Conservation (phyloP, 2,888 invertebrate species). For the Ochropleura plecta region DNA sequence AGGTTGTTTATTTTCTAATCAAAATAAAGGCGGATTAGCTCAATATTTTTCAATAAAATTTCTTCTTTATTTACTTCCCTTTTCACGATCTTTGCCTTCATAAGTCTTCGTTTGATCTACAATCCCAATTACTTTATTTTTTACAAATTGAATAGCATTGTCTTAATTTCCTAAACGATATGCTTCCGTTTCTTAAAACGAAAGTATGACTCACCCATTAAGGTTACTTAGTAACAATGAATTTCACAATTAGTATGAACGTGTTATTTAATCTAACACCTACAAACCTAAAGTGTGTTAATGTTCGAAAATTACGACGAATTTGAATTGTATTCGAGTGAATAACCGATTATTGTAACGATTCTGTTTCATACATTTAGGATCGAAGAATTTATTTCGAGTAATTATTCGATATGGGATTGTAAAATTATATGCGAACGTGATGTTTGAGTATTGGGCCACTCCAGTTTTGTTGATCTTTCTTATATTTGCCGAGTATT, state of each 20-base stretch:
- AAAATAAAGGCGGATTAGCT: slow-evolving; percentile 2
- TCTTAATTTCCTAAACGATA: slow-evolving; percentile 23
- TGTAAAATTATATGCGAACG: slow-evolving; percentile 64
- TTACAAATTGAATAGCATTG: slow-evolving; percentile 29
- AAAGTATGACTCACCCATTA: slow-evolving; percentile 50
- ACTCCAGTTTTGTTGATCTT: slow-evolving; percentile 63
- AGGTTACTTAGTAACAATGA: slow-evolving; percentile 50
- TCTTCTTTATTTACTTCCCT: not conserved
- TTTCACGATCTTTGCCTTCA: slow-evolving; percentile 1
- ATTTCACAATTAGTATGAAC: slow-evolving; percentile 57
- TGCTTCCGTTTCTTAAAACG: slow-evolving; percentile 29
- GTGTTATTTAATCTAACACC: slow-evolving; percentile 48
- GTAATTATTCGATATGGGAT: slow-evolving; percentile 50
- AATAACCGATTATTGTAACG: slow-evolving; percentile 47
- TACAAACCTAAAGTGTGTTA: slow-evolving; percentile 46
- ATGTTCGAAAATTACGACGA: slow-evolving; percentile 45
- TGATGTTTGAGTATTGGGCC: slow-evolving; percentile 64
- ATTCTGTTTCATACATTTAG: slow-evolving; percentile 26
- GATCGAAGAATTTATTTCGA: slow-evolving; percentile 21
- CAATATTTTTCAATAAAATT: not conserved
- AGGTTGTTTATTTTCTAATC: slow-evolving; percentile 2
- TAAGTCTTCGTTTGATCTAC: slow-evolving; percentile 10
- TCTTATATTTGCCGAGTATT: slow-evolving; percentile 54
- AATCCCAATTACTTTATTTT: slow-evolving; percentile 27
- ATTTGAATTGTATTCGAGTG: slow-evolving; percentile 40